Percentiles rank a stretch among this genome's conserved stretches.
Evolutionary conservation across 2,113 vertebrate species (phyloP).

Genomic region (Pelusios castaneus): DNA sequence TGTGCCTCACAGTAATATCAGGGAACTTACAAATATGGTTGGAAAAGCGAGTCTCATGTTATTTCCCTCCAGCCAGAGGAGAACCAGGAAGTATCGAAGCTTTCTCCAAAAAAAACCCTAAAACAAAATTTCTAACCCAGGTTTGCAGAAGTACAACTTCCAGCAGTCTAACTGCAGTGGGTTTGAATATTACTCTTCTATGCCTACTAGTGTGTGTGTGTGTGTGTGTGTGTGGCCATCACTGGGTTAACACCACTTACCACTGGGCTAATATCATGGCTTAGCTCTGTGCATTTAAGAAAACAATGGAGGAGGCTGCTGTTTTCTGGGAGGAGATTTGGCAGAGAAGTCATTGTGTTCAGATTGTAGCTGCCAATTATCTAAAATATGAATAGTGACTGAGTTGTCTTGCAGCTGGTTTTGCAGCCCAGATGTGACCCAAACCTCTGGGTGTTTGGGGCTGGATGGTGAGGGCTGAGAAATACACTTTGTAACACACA

Average conservation of each 20-base stretch:
- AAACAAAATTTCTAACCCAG: neutral
- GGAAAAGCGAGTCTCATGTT: conserved; percentile 40
- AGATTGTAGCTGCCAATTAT: neutral
- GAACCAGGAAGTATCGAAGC: conserved; percentile 44
- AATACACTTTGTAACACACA: neutral
- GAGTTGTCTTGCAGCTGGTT: neutral
- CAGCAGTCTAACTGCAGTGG: neutral
- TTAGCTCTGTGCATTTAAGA: neutral
- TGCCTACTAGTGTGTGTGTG: too few species aligned
- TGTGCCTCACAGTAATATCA: neutral
- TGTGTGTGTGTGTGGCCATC: neutral
- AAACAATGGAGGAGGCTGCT: neutral
- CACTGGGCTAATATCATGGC: neutral
- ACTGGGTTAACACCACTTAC: neutral
- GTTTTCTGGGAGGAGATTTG: neutral
- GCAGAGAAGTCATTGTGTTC: neutral
- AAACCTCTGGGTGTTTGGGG: neutral
- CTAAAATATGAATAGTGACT: neutral
- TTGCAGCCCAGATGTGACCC: neutral
- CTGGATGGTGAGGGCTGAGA: neutral
- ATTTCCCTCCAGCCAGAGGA: conserved; percentile 50
- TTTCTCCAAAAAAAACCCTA: conserved; percentile 38
- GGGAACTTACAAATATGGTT: neutral
- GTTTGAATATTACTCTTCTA: neutral
- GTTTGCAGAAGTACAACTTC: neutral